Base-by-base conservation (phyloP, 2,888 invertebrate genomes). In the Deilephila elpenor region DNA sequence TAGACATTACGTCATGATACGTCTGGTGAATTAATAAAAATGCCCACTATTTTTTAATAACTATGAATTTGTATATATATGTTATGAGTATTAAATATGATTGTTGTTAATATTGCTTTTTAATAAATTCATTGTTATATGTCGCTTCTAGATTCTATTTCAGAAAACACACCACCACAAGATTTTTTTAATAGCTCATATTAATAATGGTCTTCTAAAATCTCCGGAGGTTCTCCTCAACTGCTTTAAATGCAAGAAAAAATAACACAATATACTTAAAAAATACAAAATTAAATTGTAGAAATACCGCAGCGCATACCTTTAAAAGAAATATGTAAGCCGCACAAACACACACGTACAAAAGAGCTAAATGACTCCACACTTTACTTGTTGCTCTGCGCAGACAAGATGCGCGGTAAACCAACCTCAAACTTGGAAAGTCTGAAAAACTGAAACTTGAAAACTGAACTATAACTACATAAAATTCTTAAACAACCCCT, bases 391-490 rank as follows among this genome's bases (percentile, higher is more conserved):
- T 84, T 81, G 77, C 75, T 75, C 75, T 90, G 91, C 91, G 91
- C 92, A 84, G 74, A 76, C 75, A 29, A 78, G 75, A 77, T 90
- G 91, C 92, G 92, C 90, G 84, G 76, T 78, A 82, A 80, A 73
- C 70, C 75, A 74, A 53, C 62, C 62, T 64, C 61, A 62, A 51
- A 8, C 19, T 62, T 51, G 61, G 25, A 70, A 44, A 25, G 25
- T 25, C 25, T 25, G 25, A 25, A 25, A 25, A 25, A 25, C 0
- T 25, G 25, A 25, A 25, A 25, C 25, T 25, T 25, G 25, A 25
- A 1, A 25, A 25, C 25, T 25, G 25, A 25, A 25, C 25, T 25
- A 20, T 20, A 72, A 5, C 19, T 70, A 17, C 51, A 51, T 56
- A 29, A 72, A 60, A 72, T 78, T 77, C 73, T 75, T 71, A 17